phyloP scores from a whole-genome alignment of 2,113 vertebrate species.

The Bothrops jararaca region DNA sequence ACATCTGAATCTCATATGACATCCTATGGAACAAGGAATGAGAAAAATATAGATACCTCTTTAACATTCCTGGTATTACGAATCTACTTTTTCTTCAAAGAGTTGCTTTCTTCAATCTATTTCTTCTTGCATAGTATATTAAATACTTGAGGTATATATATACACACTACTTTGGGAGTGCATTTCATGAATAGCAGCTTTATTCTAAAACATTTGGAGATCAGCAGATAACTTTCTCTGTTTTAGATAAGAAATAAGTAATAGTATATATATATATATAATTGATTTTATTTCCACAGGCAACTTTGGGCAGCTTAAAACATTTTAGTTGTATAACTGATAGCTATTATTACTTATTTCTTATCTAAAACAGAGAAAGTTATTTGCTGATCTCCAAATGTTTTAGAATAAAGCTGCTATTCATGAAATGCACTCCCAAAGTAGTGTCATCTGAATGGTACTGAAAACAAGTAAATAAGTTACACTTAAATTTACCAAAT shows the following conservation, averaged over 20 bases:
- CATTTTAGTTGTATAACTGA: background rate
- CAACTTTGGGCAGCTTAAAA: too few relatives aligned
- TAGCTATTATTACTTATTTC: background rate
- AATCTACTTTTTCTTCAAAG: background rate
- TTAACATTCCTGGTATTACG: background rate
- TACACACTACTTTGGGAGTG: too few relatives aligned
- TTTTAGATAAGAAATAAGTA: background rate
- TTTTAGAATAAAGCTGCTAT: background rate
- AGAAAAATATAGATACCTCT: constrained; percentile 15
- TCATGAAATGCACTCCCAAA: background rate
- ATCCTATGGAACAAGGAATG: constrained; percentile 71
- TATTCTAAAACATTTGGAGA: background rate
- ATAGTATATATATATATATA: background rate
- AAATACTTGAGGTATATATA: background rate
- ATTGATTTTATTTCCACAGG: background rate
- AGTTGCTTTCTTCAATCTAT: background rate
- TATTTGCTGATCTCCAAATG: background rate
- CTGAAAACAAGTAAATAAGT: background rate
- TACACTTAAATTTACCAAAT: background rate
- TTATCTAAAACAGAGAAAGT: background rate
- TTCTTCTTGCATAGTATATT: background rate
- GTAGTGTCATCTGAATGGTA: background rate
- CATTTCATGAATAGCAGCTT: too few relatives aligned
- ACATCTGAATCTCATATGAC: constrained; percentile 67
- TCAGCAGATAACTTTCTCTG: background rate